phyloP scores from a whole-genome alignment of 1,140 invertebrate species.

The Fopius arisanus region DNA sequence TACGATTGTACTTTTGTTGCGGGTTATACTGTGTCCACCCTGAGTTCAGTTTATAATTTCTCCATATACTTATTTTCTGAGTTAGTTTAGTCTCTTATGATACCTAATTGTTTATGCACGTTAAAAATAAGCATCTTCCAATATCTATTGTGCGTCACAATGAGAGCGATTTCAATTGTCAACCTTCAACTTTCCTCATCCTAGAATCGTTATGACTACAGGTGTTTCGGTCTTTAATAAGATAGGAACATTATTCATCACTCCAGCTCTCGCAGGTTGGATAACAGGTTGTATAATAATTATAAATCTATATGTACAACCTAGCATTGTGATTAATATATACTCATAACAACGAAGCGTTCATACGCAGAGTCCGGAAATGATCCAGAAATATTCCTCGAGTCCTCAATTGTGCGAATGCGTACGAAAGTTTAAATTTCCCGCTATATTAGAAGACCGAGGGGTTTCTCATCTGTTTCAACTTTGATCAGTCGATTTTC shows the following conservation, averaged over 20 bases:
- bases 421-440: too few relatives aligned
- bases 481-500: too few relatives aligned
- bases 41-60: slow-evolving; percentile 50
- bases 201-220: too few relatives aligned
- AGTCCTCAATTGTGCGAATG: too few relatives aligned
- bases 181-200: not conserved
- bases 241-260: slow-evolving; percentile 64
- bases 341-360: slow-evolving; percentile 50
- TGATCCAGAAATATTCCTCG: too few relatives aligned
- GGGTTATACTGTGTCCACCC: slow-evolving; percentile 61
- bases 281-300: slow-evolving; percentile 40
- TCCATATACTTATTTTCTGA: slow-evolving; percentile 17
- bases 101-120: not conserved
- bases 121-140: slow-evolving; percentile 10
- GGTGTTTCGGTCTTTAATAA: slow-evolving; percentile 32
- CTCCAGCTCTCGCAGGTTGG: slow-evolving; percentile 43
- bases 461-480: too few relatives aligned
- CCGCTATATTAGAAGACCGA: too few relatives aligned
- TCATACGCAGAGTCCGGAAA: not conserved
- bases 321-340: slow-evolving; percentile 49
- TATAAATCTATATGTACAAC: slow-evolving; percentile 46
- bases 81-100: not conserved
- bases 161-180: not conserved
- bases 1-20: slow-evolving; percentile 65
- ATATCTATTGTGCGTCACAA: slow-evolving; percentile 23